Percentiles rank a stretch among this genome's conserved stretches.
Evolutionary conservation across 37 sponge, comb jelly and placozoan genomes (phyloP).

Genomic region (Eunapius fragilis): DNA sequence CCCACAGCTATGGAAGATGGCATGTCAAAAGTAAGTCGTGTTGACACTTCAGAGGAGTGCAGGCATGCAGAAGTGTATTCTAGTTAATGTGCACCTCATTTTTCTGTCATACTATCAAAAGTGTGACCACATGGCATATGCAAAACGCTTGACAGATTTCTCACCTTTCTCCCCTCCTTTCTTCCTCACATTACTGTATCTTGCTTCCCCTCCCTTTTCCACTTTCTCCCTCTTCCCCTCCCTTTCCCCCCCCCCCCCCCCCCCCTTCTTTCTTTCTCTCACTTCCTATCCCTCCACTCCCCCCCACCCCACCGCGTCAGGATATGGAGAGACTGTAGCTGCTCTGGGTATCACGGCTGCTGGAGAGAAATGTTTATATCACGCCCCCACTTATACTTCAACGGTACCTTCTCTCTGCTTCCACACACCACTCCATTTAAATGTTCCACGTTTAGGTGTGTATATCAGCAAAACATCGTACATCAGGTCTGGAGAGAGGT

Average conservation of each 20-base stretch:
- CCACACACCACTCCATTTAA: background rate
- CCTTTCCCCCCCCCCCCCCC: no score
- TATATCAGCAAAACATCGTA: slow-evolving; percentile 80
- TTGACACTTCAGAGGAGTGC: background rate
- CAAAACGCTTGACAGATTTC: no score
- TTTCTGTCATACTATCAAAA: no score
- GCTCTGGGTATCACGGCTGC: slow-evolving; percentile 4
- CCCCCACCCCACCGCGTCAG: background rate
- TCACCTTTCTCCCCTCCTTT: no score
- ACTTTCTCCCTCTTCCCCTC: no score
- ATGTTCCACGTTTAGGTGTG: slow-evolving; percentile 38
- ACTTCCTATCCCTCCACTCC: background rate
- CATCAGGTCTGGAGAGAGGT: slow-evolving; percentile 69
- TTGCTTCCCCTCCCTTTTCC: no score
- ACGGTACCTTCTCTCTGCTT: slow-evolving; percentile 47
- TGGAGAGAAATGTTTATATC: slow-evolving; percentile 73
- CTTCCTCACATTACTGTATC: no score
- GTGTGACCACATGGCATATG: no score
- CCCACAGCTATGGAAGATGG: slow-evolving; percentile 58
- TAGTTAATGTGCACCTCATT: no score
- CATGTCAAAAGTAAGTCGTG: slow-evolving; percentile 55
- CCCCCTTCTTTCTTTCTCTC: no score
- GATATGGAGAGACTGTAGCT: slow-evolving; percentile 56
- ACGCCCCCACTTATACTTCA: slow-evolving; percentile 72
- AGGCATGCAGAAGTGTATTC: background rate